phyloP scores from a whole-genome alignment of 2,797 vertebrate genomes.

The Eulemur rubriventer region DNA sequence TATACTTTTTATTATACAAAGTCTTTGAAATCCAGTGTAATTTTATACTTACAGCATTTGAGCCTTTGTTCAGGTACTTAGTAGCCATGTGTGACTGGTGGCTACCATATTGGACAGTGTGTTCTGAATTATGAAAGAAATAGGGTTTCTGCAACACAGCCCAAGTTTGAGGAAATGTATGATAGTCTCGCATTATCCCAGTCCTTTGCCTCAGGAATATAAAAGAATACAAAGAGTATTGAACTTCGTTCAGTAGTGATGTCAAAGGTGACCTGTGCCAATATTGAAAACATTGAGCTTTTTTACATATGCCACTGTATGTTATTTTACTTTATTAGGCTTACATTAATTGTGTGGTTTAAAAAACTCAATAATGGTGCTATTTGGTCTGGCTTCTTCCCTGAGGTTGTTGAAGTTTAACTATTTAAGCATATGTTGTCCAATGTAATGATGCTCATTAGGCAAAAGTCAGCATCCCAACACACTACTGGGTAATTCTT shows the following conservation, averaged over 20 bases:
- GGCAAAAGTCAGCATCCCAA: not conserved
- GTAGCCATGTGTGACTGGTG: not conserved
- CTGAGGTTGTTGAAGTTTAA: not conserved
- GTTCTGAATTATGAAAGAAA: not conserved
- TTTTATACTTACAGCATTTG: not conserved
- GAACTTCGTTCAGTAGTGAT: not conserved
- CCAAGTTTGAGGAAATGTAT: not conserved
- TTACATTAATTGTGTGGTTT: not conserved
- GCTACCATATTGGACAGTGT: not conserved
- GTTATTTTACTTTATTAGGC: not conserved
- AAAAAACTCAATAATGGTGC: not conserved
- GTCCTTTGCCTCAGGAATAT: not conserved
- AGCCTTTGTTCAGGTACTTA: not conserved
- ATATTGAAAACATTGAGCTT: not conserved
- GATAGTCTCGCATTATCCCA: no score
- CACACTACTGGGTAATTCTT: not conserved
- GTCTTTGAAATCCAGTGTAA: not conserved
- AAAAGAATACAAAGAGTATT: not conserved
- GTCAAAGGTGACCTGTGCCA: not conserved
- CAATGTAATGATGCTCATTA: not conserved
- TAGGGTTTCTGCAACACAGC: not conserved
- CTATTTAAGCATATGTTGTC: not conserved
- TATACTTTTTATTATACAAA: not conserved
- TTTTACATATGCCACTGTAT: not conserved
- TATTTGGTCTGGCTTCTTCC: not conserved